These are phyloP conservation scores for Orchestia grillus DNA, from an alignment of 1,140 invertebrate genomes.

Conservation along the genomic window DNA sequence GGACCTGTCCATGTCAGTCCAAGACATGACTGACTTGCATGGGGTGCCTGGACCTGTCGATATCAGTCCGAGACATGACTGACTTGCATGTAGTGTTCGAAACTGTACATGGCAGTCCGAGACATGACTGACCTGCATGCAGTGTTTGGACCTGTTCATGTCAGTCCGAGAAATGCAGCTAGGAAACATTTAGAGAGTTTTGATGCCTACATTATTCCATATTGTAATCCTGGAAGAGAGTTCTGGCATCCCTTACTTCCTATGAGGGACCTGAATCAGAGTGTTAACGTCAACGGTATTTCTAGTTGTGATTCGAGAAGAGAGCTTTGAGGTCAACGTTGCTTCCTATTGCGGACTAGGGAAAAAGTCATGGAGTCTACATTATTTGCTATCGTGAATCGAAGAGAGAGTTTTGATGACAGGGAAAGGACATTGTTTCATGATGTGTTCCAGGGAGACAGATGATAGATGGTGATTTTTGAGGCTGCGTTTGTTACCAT, in stretches of 20 bases:
- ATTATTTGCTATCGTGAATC: no score
- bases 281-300: no score
- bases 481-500: no score
- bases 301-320: no score
- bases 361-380: no score
- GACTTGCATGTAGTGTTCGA: not conserved
- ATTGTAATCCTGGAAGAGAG: not conserved
- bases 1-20: not conserved
- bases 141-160: not conserved
- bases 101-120: not conserved
- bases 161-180: not conserved
- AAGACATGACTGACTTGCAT: not conserved
- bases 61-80: not conserved
- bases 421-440: no score
- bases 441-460: no score
- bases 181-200: not conserved
- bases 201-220: not conserved
- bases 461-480: no score
- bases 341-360: no score
- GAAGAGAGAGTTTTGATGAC: no score
- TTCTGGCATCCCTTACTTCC: not conserved
- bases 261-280: no score
- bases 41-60: not conserved
- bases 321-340: no score
- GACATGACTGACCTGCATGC: not conserved